These are phyloP conservation scores for Diorhabda sublineata DNA, from an alignment of 1,140 invertebrate genomes.

Conservation along the genomic window DNA sequence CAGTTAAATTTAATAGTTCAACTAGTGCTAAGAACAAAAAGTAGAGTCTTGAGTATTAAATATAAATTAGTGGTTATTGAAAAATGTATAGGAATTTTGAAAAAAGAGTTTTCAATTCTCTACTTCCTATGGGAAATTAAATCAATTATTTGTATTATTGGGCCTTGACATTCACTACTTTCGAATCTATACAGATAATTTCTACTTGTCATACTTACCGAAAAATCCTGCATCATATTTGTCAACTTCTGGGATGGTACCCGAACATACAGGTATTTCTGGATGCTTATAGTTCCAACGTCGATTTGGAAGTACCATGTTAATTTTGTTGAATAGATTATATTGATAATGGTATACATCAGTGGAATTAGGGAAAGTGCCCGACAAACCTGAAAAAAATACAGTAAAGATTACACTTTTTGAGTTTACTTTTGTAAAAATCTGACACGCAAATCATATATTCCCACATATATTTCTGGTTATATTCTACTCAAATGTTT, in stretches of 20 bases:
- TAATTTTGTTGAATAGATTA: constrained; percentile 77
- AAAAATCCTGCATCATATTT: constrained; percentile 85
- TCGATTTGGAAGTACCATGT: constrained; percentile 70
- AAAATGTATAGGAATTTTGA: too few relatives aligned
- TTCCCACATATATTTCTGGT: not conserved
- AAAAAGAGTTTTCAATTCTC: too few relatives aligned
- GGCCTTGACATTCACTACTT: too few relatives aligned
- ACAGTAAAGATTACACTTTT: not conserved
- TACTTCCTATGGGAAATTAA: too few relatives aligned
- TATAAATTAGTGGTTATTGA: too few relatives aligned
- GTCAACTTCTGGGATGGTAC: constrained; percentile 72
- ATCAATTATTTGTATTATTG: too few relatives aligned
- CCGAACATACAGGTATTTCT: constrained; percentile 68
- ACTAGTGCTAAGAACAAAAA: too few relatives aligned
- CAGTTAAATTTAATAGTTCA: too few relatives aligned
- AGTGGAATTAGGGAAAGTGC: constrained; percentile 80
- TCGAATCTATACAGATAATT: too few relatives aligned
- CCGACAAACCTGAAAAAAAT: constrained; percentile 63
- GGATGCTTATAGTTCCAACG: constrained; percentile 69
- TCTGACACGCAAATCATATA: not conserved
- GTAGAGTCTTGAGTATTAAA: too few relatives aligned
- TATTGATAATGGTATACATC: constrained; percentile 74
- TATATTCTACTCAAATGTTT: too few relatives aligned
- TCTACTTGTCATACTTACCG: constrained; percentile 43
- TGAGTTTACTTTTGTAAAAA: not conserved